Evolutionary conservation across 2,113 vertebrate genomes (phyloP), one percentile per base, ranked within the genome.

Genomic region (Cyphomyrus discorhynchus): DNA sequence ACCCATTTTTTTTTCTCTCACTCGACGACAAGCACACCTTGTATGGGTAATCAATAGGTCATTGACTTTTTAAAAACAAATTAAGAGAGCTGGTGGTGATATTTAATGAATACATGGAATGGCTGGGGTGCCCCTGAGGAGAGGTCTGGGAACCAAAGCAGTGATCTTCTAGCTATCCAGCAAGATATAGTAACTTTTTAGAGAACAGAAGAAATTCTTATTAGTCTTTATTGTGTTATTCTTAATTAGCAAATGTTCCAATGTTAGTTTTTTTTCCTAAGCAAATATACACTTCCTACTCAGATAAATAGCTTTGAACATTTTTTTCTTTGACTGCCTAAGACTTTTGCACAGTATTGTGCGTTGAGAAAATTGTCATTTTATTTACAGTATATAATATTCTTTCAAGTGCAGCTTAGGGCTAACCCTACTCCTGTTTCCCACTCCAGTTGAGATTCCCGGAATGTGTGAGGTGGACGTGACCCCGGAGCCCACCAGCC

Each of bases 391-490:
- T 66, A 27, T 66, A 39, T 39, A 6, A 35, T 5, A 19, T 27
- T 50, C 45, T 49, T 27, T 24, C 46, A 21, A 45, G 80, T 83
- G 11, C 19, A 21, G 77, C 31, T 21, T 45, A 19, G 17, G 11
- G 13, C 53, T 88, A 21, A 62, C 9, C 24, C 7, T 11, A 10
- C 21, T 24, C 42, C 39, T 53, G 49, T 89, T 80, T 42, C 53
- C 49, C 5, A n/a, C 35, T 1, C 27, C 86, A 93, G 93, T 91
- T 87, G 91, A 92, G 58, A 87, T 93, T 27, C 89, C 92, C 19
- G 85, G 80, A 70, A 92, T 92, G 90, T 92, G 90, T 66, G 91
- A 90, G 17, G 62, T 84, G 77, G 88, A 62, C 11, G 49, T 90
- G 27, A 86, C 90, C 82, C 87, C 91, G 0, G 92, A 92, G 86